Conservation (phyloP, 2,113 vertebrate genomes). For the Datnioides undecimradiatus region DNA sequence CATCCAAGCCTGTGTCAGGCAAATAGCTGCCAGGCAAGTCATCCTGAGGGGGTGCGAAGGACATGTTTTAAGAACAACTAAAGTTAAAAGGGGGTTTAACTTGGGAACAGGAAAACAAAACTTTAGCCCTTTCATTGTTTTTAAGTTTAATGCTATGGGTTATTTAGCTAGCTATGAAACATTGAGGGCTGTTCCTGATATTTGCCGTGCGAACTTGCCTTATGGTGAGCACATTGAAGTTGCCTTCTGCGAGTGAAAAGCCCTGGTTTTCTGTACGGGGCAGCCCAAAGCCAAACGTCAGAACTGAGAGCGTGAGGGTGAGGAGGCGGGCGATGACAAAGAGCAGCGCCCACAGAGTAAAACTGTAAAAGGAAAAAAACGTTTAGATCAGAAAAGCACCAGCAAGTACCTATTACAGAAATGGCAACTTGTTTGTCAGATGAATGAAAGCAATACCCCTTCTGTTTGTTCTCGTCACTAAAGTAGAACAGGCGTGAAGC, state of each 20-base stretch:
- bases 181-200: background rate
- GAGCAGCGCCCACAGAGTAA: slow-evolving; percentile 89
- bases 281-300: slow-evolving; percentile 89
- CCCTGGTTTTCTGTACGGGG: slow-evolving; percentile 85
- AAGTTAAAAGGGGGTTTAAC: background rate
- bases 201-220: slow-evolving; percentile 74
- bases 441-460: slow-evolving; percentile 79
- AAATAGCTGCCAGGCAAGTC: slow-evolving; percentile 88
- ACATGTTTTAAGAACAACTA: background rate
- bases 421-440: background rate
- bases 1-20: slow-evolving; percentile 91
- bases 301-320: slow-evolving; percentile 88
- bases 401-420: background rate
- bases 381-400: background rate
- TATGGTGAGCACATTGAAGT: slow-evolving; percentile 88
- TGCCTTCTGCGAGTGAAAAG: slow-evolving; percentile 86
- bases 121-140: background rate
- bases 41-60: slow-evolving; percentile 75
- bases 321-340: slow-evolving; percentile 88
- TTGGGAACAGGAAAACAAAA: background rate
- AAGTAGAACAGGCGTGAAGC: slow-evolving; percentile 90
- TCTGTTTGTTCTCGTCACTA: slow-evolving; percentile 90
- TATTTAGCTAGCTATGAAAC: background rate
- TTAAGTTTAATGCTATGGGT: too few species aligned
- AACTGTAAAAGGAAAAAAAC: slow-evolving; percentile 71